phyloP scores from a whole-genome alignment of 2,113 vertebrate genomes.

The Pseudopipra pipra region DNA sequence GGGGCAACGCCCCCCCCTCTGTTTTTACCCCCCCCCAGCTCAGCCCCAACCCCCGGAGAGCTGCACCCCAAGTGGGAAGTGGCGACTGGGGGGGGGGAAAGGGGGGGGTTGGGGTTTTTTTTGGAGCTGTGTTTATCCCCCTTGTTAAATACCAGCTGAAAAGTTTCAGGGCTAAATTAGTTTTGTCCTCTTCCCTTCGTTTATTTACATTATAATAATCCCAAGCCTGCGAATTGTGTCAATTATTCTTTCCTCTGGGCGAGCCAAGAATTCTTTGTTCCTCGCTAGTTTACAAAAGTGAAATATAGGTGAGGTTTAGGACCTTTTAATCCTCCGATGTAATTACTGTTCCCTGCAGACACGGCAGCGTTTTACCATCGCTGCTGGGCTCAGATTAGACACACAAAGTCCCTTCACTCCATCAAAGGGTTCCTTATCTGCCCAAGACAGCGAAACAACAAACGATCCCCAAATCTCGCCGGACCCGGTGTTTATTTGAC shows the following conservation, averaged over 20 bases:
- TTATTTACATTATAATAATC: conserved; percentile 55
- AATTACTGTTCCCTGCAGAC: conserved; percentile 75
- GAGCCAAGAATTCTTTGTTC: conserved; percentile 47
- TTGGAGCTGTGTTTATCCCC: background rate
- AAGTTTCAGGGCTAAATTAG: background rate
- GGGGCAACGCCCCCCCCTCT: too few species aligned
- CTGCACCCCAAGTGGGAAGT: background rate
- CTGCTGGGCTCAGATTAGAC: conserved; percentile 77
- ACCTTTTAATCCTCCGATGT: conserved; percentile 76
- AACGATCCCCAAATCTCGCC: conserved; percentile 9
- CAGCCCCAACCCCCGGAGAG: background rate
- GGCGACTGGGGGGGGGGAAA: fast-evolving
- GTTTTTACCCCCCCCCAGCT: background rate
- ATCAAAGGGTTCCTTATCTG: conserved; percentile 71
- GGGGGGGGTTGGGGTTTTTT: background rate
- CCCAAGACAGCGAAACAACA: conserved; percentile 77
- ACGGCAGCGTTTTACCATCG: conserved; percentile 71
- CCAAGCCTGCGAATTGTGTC: conserved; percentile 12
- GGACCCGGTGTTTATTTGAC: conserved; percentile 50
- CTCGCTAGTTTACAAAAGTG: conserved; percentile 44
- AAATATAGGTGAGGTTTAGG: conserved; percentile 69
- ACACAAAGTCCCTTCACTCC: conserved; percentile 58
- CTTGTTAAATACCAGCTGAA: conserved; percentile 2
- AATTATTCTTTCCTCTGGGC: conserved; percentile 40
- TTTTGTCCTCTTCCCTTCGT: background rate